These are phyloP conservation scores for Parasteatoda lunata DNA, from an alignment of 2,888 invertebrate species.

Conservation along the genomic window DNA sequence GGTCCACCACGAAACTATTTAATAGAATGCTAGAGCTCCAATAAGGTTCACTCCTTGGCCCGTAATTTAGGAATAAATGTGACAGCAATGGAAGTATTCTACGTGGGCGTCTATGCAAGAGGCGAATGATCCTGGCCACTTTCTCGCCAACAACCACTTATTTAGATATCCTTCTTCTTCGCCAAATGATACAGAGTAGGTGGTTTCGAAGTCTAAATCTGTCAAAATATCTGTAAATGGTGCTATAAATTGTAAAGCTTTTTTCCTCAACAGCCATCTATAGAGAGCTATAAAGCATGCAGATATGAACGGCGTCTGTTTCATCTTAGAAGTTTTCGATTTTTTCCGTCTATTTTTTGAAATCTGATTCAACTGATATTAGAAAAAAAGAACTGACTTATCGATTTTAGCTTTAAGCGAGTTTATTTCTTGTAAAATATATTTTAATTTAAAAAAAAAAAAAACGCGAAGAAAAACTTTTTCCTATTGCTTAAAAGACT, in stretches of 20 bases:
- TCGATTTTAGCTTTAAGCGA: too few species aligned
- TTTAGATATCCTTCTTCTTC: too few species aligned
- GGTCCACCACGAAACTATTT: slow-evolving; percentile 42
- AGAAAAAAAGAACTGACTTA: too few species aligned
- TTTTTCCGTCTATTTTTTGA: too few species aligned
- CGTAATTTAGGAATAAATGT: slow-evolving; percentile 57
- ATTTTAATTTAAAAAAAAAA: too few species aligned
- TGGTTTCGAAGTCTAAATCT: not conserved
- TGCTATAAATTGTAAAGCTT: not conserved
- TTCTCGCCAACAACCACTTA: not conserved
- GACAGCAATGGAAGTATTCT: slow-evolving; percentile 48
- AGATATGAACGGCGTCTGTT: too few species aligned
- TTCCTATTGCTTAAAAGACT: too few species aligned
- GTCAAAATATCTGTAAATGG: not conserved
- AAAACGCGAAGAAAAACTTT: too few species aligned
- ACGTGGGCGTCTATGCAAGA: not conserved
- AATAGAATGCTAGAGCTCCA: slow-evolving; percentile 47
- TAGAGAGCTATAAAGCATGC: too few species aligned
- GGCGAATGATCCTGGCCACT: not conserved
- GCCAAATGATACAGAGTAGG: not conserved
- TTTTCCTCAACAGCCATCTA: not conserved
- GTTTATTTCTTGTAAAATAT: too few species aligned
- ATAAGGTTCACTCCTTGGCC: slow-evolving; percentile 30
- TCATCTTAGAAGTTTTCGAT: too few species aligned
- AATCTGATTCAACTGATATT: too few species aligned